Percentiles rank a stretch among this genome's conserved stretches.
Evolutionary conservation across 2,113 vertebrate species (phyloP).

Genomic region (Pogonocichla stellata): DNA sequence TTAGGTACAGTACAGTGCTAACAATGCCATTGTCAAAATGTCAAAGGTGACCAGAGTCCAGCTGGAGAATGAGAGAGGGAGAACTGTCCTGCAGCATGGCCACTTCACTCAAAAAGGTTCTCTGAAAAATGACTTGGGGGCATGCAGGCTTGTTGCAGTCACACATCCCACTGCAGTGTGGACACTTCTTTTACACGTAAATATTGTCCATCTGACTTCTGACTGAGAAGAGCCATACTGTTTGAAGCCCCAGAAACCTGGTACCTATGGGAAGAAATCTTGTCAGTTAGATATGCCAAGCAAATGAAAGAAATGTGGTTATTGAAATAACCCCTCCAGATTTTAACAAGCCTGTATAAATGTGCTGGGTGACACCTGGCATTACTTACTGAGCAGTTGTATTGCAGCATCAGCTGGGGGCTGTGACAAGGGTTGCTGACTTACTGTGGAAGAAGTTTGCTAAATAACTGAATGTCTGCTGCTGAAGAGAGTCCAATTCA

Average conservation of each 20-base stretch:
- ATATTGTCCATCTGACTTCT: background rate
- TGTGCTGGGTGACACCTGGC: background rate
- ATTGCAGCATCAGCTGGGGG: background rate
- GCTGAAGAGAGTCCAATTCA: background rate
- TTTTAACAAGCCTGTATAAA: background rate
- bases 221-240: background rate
- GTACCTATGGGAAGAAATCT: background rate
- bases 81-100: fast-evolving
- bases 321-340: background rate
- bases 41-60: background rate
- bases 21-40: background rate
- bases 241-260: background rate
- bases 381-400: background rate
- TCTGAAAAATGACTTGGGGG: background rate
- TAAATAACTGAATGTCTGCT: background rate
- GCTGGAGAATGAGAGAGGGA: background rate
- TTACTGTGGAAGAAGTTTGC: background rate
- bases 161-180: fast-evolving
- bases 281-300: background rate
- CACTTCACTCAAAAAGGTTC: background rate
- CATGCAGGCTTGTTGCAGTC: background rate
- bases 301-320: background rate
- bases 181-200: background rate
- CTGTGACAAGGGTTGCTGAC: background rate
- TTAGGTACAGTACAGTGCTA: background rate